Evolutionary conservation across 2,888 invertebrate genomes (phyloP).

Genomic region (Sericinus montela): DNA sequence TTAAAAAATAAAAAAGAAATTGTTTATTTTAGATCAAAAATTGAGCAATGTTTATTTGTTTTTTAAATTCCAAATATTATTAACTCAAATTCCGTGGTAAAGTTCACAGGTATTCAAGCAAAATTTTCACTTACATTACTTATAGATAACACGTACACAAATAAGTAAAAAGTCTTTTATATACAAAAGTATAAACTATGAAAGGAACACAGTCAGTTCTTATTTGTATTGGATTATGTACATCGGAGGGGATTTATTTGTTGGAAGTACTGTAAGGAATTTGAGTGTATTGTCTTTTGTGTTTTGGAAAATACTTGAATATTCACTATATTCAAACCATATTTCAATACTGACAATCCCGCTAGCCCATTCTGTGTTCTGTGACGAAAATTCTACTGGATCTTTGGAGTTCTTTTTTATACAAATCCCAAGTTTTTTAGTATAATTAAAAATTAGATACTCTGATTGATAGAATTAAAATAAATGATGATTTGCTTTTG

Average conservation of each 20-base stretch:
- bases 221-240: slow-evolving; percentile 39
- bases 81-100: background rate
- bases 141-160: slow-evolving; percentile 3
- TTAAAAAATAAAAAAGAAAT: too few relatives aligned
- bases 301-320: background rate
- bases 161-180: slow-evolving; percentile 26
- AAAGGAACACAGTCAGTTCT: slow-evolving; percentile 41
- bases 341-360: too few relatives aligned
- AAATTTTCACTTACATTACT: slow-evolving; percentile 5
- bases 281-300: slow-evolving; percentile 7
- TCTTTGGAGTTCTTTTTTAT: too few relatives aligned
- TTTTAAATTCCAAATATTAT: background rate
- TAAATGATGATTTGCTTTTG: too few relatives aligned
- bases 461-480: too few relatives aligned
- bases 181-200: slow-evolving; percentile 33
- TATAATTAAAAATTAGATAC: too few relatives aligned
- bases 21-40: background rate
- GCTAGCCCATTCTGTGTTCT: too few relatives aligned
- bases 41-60: slow-evolving; percentile 7
- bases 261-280: slow-evolving; percentile 25
- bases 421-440: too few relatives aligned
- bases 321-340: background rate
- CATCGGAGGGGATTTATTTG: slow-evolving; percentile 40
- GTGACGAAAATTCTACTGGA: too few relatives aligned
- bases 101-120: background rate